phyloP scores from a whole-genome alignment of 2,113 vertebrate species.

The Leuciscus idus region DNA sequence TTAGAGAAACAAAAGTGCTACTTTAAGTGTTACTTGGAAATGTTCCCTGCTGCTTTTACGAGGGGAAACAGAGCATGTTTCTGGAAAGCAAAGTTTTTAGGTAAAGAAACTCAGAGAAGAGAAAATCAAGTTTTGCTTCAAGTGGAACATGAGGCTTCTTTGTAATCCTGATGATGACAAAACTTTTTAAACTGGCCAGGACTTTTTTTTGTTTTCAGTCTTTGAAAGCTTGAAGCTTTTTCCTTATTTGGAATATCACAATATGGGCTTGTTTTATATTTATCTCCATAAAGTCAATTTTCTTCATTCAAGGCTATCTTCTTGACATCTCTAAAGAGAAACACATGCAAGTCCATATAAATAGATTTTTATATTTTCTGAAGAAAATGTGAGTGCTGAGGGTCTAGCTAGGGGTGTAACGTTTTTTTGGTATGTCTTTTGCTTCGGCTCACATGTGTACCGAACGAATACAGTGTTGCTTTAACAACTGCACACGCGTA shows the following conservation, averaged over 20 bases:
- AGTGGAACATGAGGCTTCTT: conserved; percentile 64
- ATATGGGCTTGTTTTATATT: background rate
- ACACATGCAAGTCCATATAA: background rate
- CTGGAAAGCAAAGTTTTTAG: conserved; percentile 61
- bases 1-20: conserved; percentile 69
- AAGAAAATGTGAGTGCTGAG: too few species aligned
- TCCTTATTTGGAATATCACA: conserved; percentile 11
- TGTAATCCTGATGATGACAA: conserved; percentile 56
- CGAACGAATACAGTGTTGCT: too few species aligned
- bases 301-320: background rate
- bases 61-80: conserved; percentile 76
- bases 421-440: too few species aligned
- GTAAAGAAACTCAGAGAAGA: conserved; percentile 31
- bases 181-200: background rate
- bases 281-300: background rate
- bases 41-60: conserved; percentile 77
- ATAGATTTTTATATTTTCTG: background rate
- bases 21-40: conserved; percentile 78
- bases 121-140: conserved; percentile 63
- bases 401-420: too few species aligned
- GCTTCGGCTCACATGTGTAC: too few species aligned
- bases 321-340: background rate
- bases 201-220: background rate
- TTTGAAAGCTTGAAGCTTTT: background rate
- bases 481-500: too few species aligned